Evolutionary conservation across 1,140 invertebrate species (phyloP), one percentile per base, ranked within the genome.

Genomic region (Diorhabda elongata): DNA sequence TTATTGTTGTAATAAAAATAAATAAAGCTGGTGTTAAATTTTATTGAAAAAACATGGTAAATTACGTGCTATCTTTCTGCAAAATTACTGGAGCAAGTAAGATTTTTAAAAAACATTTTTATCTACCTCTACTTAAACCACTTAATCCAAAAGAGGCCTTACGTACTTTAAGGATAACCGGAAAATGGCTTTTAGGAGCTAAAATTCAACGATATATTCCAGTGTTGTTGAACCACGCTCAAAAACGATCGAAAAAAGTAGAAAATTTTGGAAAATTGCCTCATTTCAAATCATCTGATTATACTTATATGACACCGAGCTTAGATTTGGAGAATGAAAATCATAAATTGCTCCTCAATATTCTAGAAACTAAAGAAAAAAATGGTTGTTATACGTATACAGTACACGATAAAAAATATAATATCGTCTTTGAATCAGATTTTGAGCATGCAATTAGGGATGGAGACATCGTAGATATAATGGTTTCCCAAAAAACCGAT

Each of bases 121-220:
- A 94, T 78, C 91, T 94, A 75, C 92, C 92, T 3, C 83, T 94
- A 43, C 82, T 94, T 44, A 91, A 91, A 11, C 91, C 91, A 0
- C 90, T 93, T 66, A 92, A 91, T 61, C 91, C 92, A 3, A 90
- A 90, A 3, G 91, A 92, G 74, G 92, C 91, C 2, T 89, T 91
- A 77, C 84, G 90, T 67, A 90, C 90, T 73, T 93, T 92, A 77
- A 86, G 90, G 70, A 92, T 94, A 68, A 94, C 92, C 0, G 91
- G 91, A 52, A 92, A 92, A 81, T 81, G 80, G 80, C 66, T 80
- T 52, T 67, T 81, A 42, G 77, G 79, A 1, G 71, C 77, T 9
- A 91, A 92, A 7, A 90, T 90, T 64, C 90, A 90, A 26, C 90
- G 92, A 80, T 92, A 91, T 85, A 90, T 91, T 82, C 91, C 91